A percentile compares a stretch with the other conserved stretches of the same genome.
phyloP scores from a whole-genome alignment of 2,113 vertebrate genomes.

The Nyctibius bracteatus region DNA sequence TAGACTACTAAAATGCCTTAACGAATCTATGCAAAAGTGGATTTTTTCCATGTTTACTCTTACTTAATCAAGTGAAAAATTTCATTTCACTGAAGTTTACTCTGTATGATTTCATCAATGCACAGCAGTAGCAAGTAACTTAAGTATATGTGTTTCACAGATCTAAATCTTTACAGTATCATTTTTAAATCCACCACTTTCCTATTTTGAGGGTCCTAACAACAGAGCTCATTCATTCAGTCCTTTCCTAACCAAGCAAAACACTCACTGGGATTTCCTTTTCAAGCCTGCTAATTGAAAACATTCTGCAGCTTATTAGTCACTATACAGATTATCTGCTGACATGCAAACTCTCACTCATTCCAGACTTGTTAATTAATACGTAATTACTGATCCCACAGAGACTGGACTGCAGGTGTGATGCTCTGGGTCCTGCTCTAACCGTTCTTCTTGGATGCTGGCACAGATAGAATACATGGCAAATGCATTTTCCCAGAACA shows the following conservation, averaged over 20 bases:
- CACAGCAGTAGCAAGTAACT: slow-evolving; percentile 16
- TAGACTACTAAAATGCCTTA: background rate
- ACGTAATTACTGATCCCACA: slow-evolving; percentile 61
- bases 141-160: background rate
- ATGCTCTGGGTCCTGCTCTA: slow-evolving; percentile 49
- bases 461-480: background rate
- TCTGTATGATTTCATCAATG: background rate
- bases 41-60: background rate
- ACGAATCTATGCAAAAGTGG: background rate
- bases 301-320: slow-evolving; percentile 69
- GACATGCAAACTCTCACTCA: slow-evolving; percentile 65
- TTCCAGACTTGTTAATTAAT: slow-evolving; percentile 71
- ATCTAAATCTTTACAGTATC: slow-evolving; percentile 7
- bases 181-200: background rate
- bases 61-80: slow-evolving; percentile 23
- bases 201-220: slow-evolving; percentile 27
- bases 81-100: background rate
- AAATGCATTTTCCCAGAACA: background rate
- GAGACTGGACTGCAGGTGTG: slow-evolving; percentile 67
- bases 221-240: slow-evolving; percentile 48
- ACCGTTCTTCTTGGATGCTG: background rate
- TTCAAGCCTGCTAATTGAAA: slow-evolving; percentile 72
- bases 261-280: slow-evolving; percentile 64
- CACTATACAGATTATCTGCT: slow-evolving; percentile 67
- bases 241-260: slow-evolving; percentile 53